Evolutionary conservation across 1,140 invertebrate genomes (phyloP), one percentile per base, ranked within the genome.

Genomic region (Drosophila bocqueti): DNA sequence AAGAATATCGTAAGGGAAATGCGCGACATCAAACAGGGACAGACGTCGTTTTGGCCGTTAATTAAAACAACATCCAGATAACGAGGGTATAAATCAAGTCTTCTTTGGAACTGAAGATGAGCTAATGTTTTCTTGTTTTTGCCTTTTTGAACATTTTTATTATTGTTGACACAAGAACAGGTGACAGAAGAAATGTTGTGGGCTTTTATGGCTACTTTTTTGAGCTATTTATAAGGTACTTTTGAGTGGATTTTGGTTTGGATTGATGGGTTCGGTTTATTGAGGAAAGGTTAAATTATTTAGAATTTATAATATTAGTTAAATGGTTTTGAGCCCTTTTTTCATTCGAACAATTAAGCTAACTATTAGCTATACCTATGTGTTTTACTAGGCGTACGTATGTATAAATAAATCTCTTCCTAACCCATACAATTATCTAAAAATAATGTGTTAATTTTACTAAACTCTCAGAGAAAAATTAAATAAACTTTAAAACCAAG

Each of bases 11-110:
- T 52, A 50, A 60, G 49, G 69, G 34, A 72, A 73, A 43, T 15
- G 29, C 29, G 21, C 46, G 38, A 21, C 16, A 21, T 5, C 36
- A 52, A 29, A 49, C 52, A 31, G 29, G 29, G 29, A 31, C 29
- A 31, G 18, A 55, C 52, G 52, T 55, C 52, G 29, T 49, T 49
- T 16, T 57, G 31, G 50, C 15, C 68, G 40, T 60, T 73, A 60
- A 73, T 73, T 73, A 31, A 46, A 18, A 54, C 50, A 43, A 72
- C 54, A 73, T 73, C 45, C 13, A 68, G 64, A 71, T 73, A 71
- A 61, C 21, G 36, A 21, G 54, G 16, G 21, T 31, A 73, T 73
- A 72, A 73, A 73, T 73, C 45, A 43, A n/a, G 8, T 11, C 18
- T 26, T 67, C 11, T 9, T 18, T 42, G 52, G 21, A 45, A 36